Percentiles rank a stretch among this genome's conserved stretches.
Evolutionary conservation across 1,140 invertebrate species (phyloP).

Genomic region (Stenopsyche tienmushanensis): DNA sequence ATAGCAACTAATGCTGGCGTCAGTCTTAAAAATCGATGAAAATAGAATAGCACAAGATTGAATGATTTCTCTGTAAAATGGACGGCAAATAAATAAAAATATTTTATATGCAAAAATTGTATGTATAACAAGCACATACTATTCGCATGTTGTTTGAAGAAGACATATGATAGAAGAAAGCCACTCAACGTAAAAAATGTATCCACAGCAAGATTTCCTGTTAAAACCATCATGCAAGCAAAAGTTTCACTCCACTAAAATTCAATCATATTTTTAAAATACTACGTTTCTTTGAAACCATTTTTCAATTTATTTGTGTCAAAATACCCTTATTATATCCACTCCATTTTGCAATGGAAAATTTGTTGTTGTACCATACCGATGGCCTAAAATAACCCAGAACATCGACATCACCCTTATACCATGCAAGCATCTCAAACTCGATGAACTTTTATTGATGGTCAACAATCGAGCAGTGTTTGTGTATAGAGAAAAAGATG

Average conservation of each 20-base stretch:
- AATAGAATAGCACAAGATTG: conserved; percentile 55
- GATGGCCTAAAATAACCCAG: conserved; percentile 68
- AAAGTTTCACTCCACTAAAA: conserved; percentile 47
- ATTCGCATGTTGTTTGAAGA: conserved; percentile 54
- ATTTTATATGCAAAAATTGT: neutral
- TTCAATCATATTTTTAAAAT: conserved; percentile 20
- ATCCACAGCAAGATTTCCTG: conserved; percentile 55
- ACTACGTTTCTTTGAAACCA: conserved; percentile 21
- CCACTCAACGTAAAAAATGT: conserved; percentile 62
- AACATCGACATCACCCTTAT: conserved; percentile 62
- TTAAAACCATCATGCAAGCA: conserved; percentile 44
- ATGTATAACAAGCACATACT: conserved; percentile 42
- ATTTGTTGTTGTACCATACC: conserved; percentile 44
- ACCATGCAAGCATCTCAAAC: conserved; percentile 56
- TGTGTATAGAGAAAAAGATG: conserved; percentile 47
- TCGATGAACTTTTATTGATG: conserved; percentile 38
- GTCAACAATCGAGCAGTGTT: conserved; percentile 45
- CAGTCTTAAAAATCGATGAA: conserved; percentile 59
- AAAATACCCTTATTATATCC: conserved; percentile 41
- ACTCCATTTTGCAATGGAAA: conserved; percentile 44
- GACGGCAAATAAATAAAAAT: conserved; percentile 14
- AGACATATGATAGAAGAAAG: conserved; percentile 57
- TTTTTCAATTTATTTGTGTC: neutral
- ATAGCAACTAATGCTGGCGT: conserved; percentile 61
- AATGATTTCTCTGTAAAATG: conserved; percentile 44